These are phyloP conservation scores for Brachyptera risi DNA, from an alignment of 2,888 invertebrate species.

Conservation along the genomic window DNA sequence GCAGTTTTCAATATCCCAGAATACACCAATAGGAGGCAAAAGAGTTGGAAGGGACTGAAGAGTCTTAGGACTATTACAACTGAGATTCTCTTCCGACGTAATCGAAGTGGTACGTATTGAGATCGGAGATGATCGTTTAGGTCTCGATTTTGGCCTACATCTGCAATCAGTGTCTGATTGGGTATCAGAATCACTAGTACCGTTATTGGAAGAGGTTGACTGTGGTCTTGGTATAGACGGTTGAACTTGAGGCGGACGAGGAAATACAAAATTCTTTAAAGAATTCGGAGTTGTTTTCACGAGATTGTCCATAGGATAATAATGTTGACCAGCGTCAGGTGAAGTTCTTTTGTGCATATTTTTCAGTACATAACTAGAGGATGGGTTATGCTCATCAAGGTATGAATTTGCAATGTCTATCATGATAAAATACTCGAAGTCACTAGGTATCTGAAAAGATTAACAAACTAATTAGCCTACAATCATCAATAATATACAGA, in stretches of 20 bases:
- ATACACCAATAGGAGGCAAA: slow-evolving; percentile 73
- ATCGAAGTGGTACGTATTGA: neutral
- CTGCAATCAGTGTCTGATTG: slow-evolving; percentile 24
- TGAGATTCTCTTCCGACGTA: slow-evolving; percentile 2
- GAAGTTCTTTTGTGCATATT: no score
- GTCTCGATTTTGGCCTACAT: neutral
- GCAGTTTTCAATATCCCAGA: slow-evolving; percentile 93
- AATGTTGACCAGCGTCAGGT: no score
- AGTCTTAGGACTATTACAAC: neutral
- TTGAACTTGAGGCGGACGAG: neutral
- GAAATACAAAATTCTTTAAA: slow-evolving; percentile 1
- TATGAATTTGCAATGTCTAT: neutral
- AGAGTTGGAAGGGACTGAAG: slow-evolving; percentile 19
- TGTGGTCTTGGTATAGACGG: neutral
- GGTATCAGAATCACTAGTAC: slow-evolving; percentile 27
- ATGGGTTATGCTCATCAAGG: neutral
- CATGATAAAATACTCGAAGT: neutral
- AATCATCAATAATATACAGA: no score
- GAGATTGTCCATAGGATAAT: no score
- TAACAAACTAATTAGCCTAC: no score
- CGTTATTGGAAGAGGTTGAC: neutral
- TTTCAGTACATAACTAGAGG: no score
- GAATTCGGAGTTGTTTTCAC: no score
- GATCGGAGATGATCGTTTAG: slow-evolving; percentile 1
- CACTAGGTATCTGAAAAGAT: no score